Evolutionary conservation across 2,888 invertebrate genomes (phyloP), one percentile per base, ranked within the genome.

Genomic region (Limnephilus marmoratus): DNA sequence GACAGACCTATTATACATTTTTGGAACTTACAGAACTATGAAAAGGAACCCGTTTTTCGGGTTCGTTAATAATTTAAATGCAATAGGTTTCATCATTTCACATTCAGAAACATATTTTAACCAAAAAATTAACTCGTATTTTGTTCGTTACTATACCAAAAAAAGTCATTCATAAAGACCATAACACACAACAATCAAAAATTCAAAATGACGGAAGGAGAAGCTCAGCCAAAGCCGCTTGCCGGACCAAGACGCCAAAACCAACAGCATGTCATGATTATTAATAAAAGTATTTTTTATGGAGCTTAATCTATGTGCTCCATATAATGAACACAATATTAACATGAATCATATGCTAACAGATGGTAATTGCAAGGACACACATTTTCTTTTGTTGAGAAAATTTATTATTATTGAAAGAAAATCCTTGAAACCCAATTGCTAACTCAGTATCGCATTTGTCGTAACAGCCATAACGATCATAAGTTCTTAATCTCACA

Each of bases 361-460:
- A 88, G 88, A 88, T 88, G 88, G 88, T 34, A 68, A n/a, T 18
- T 37, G 34, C 88, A 88, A 88, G 80, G 80, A 88, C 88, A 68
- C 88, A 80, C 80, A 88, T 68, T 88, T 88, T 53, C 88, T 34
- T 88, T 88, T 88, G 68, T 88, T 80, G 18, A 41, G 88, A 88
- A 88, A 88, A 80, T 88, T 80, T 88, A 88, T 80, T 24, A 53
- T 88, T 80, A 37, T 88, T 88, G 88, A 37, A 80, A 80, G 88
- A 88, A 88, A 81, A 81, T 88, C 88, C 88, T 88, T 88, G 88
- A 88, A 37, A 15, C 31, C 45, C 5, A 86, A 49, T 53, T 12
- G 53, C 0, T 68, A 18, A 68, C 53, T 68, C 53, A 18, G 53
- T 53, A 53, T 18, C 18, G 18, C 53, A 53, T 53, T 53, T 53